Conservation (phyloP, 2,113 vertebrate genomes). For the Leptodactylus fuscus region DNA sequence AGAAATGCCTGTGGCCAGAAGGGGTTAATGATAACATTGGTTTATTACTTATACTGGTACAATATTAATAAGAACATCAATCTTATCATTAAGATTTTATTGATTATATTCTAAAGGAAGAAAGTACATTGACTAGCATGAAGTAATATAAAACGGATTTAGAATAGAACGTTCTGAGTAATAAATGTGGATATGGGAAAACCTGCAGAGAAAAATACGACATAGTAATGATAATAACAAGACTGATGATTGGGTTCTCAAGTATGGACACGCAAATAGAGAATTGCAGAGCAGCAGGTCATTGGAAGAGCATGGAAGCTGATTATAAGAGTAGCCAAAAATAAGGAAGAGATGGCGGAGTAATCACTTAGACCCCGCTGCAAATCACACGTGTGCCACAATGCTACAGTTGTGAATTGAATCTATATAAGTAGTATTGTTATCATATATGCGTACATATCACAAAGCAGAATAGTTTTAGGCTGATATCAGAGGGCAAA, state of each 20-base stretch:
- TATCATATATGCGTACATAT: neutral
- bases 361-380: neutral
- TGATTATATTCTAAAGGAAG: too few species aligned
- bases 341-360: neutral
- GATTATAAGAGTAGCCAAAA: conserved; percentile 11
- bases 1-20: too few species aligned
- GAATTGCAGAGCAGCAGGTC: neutral
- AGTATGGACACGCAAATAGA: neutral
- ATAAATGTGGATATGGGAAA: neutral
- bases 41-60: too few species aligned
- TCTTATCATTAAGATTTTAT: too few species aligned
- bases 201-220: neutral
- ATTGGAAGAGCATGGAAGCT: neutral
- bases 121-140: neutral
- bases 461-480: neutral
- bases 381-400: neutral
- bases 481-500: neutral
- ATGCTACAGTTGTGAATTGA: neutral
- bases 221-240: neutral
- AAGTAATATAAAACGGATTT: neutral
- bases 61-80: too few species aligned
- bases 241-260: conserved; percentile 4
- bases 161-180: neutral
- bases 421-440: neutral
- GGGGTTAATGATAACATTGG: too few species aligned